phyloP scores from a whole-genome alignment of 2,888 invertebrate species.

The Pseudococcus jackbeardsleyi region DNA sequence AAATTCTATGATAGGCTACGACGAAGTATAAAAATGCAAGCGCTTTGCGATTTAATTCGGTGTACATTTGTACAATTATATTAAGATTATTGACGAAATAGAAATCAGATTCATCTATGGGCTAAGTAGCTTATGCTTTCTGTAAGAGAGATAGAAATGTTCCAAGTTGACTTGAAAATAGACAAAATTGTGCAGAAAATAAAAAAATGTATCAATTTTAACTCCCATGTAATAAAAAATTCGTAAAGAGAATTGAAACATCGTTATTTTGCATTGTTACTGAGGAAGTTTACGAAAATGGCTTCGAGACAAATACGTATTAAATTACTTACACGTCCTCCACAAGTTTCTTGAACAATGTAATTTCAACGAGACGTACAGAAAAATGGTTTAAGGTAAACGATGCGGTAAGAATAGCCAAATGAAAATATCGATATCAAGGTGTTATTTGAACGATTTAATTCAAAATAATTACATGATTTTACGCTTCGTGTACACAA shows the following conservation, averaged over 20 bases:
- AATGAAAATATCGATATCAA: not conserved
- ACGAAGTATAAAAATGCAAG: not conserved
- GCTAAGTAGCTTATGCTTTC: too few relatives aligned
- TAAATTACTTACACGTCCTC: conserved; percentile 10
- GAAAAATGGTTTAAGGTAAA: not conserved
- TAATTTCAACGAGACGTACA: not conserved
- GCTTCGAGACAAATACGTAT: not conserved
- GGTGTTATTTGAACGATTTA: not conserved
- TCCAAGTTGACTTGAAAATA: not conserved
- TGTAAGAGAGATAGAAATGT: not conserved
- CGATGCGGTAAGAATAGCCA: not conserved
- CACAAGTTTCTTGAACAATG: not conserved
- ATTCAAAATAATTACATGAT: not conserved
- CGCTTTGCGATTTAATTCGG: too few relatives aligned
- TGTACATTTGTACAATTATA: too few relatives aligned
- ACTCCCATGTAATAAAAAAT: not conserved
- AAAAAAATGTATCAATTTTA: not conserved
- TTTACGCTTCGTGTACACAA: not conserved
- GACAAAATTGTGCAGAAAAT: not conserved
- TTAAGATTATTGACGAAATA: too few relatives aligned
- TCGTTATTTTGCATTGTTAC: not conserved
- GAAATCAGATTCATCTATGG: too few relatives aligned
- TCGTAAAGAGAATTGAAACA: not conserved
- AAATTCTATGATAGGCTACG: not conserved
- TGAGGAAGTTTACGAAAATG: conserved; percentile 5